Percentiles rank a stretch among this genome's conserved stretches.
phyloP scores from a whole-genome alignment of 2,888 invertebrate species.

The Ectobius pallidus region DNA sequence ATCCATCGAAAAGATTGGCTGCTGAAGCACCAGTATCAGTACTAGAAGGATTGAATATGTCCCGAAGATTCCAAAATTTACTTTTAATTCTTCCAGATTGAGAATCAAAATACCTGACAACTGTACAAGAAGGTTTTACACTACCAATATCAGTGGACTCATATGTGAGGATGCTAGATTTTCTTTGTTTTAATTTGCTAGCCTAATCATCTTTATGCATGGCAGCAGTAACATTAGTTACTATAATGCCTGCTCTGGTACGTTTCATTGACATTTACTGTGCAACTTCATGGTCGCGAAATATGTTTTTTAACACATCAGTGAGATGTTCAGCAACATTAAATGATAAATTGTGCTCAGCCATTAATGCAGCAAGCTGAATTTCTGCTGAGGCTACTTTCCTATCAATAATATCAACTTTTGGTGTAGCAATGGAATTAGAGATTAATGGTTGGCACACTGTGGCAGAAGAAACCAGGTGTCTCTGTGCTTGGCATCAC shows the following conservation, averaged over 20 bases:
- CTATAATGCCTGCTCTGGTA: conserved; percentile 41
- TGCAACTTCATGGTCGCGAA: not conserved
- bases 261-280: conserved; percentile 32
- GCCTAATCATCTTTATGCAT: conserved; percentile 45
- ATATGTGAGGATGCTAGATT: conserved; percentile 47
- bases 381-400: conserved; percentile 13
- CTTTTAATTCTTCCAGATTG: not conserved
- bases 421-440: not conserved
- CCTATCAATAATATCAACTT: not conserved
- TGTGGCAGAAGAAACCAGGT: not conserved
- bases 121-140: not conserved
- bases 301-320: not conserved
- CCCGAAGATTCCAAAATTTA: not conserved
- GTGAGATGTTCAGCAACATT: not conserved
- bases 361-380: not conserved
- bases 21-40: not conserved
- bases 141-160: conserved; percentile 47
- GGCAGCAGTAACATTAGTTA: conserved; percentile 47
- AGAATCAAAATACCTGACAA: not conserved
- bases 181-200: conserved; percentile 43
- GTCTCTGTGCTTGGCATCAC: not conserved
- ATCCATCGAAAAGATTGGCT: not conserved
- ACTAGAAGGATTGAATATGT: not conserved
- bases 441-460: not conserved
- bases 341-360: conserved; percentile 16